Evolutionary conservation across 64 coral and sea anemone genomes (phyloP).

Genomic region (Montipora capricornis): DNA sequence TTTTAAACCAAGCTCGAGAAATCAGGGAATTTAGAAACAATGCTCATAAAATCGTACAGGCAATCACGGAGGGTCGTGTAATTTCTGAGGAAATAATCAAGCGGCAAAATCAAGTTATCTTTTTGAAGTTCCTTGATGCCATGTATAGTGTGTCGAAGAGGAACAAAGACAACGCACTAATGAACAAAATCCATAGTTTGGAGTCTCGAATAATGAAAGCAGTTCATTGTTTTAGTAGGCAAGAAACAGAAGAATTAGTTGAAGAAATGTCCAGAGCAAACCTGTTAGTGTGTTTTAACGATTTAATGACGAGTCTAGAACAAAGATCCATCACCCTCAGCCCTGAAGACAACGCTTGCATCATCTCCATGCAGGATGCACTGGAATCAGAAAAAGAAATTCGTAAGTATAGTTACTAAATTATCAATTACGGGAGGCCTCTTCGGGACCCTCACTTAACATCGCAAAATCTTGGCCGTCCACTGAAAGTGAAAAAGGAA

Average conservation of each 20-base stretch:
- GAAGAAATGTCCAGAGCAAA: not conserved
- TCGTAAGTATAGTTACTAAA: not conserved
- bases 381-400: conserved; percentile 14
- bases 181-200: not conserved
- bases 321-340: not conserved
- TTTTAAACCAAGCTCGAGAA: not conserved
- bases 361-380: not conserved
- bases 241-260: conserved; percentile 5
- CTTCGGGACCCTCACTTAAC: no score
- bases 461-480: no score
- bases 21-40: not conserved
- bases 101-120: conserved; percentile 4
- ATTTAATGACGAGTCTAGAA: not conserved
- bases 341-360: not conserved
- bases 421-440: no score
- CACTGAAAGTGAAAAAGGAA: no score
- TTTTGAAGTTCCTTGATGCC: not conserved
- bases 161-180: not conserved
- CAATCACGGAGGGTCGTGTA: not conserved
- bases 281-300: not conserved
- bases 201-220: not conserved
- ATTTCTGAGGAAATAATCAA: conserved; percentile 1
- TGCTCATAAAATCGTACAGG: not conserved
- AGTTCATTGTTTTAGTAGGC: not conserved
- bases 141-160: not conserved